Evolutionary conservation across 35 echinoderm and acorn worm genomes (phyloP).

Genomic region (Apostichopus parvimensis): DNA sequence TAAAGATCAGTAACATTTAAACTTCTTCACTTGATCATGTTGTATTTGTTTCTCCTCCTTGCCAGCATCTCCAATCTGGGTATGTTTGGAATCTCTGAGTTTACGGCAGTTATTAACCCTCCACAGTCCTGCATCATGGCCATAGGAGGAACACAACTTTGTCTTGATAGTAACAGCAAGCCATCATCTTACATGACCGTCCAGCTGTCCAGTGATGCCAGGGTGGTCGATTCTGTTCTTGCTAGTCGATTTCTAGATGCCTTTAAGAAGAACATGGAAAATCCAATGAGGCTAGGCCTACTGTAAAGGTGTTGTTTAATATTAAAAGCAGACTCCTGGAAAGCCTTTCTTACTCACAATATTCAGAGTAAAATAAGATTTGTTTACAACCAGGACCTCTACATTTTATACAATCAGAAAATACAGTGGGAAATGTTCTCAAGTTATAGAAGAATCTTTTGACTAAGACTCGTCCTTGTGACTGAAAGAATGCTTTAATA

Average conservation of each 20-base stretch:
- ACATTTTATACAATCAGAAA: too few species aligned
- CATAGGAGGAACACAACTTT: conserved; percentile 68
- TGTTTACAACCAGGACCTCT: too few species aligned
- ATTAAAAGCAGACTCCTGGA: too few species aligned
- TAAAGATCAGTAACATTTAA: too few species aligned
- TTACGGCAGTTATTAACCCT: conserved; percentile 94
- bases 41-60: background rate
- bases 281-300: conserved; percentile 76
- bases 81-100: conserved; percentile 95
- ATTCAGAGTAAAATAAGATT: too few species aligned
- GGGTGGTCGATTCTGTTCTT: conserved; percentile 72
- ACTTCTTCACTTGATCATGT: too few species aligned
- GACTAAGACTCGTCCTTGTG: too few species aligned
- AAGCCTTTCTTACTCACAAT: too few species aligned
- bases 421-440: too few species aligned
- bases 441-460: too few species aligned
- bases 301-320: conserved; percentile 25
- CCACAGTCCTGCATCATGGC: conserved; percentile 92
- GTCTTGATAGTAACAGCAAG: conserved; percentile 46
- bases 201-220: conserved; percentile 81
- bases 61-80: conserved; percentile 93
- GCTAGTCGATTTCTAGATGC: conserved; percentile 72
- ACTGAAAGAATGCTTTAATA: too few species aligned
- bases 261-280: conserved; percentile 92
- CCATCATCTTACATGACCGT: conserved; percentile 75